Evolutionary conservation across 2,113 vertebrate species (phyloP), one percentile per base, ranked within the genome.

Genomic region (Pedionomus torquatus): DNA sequence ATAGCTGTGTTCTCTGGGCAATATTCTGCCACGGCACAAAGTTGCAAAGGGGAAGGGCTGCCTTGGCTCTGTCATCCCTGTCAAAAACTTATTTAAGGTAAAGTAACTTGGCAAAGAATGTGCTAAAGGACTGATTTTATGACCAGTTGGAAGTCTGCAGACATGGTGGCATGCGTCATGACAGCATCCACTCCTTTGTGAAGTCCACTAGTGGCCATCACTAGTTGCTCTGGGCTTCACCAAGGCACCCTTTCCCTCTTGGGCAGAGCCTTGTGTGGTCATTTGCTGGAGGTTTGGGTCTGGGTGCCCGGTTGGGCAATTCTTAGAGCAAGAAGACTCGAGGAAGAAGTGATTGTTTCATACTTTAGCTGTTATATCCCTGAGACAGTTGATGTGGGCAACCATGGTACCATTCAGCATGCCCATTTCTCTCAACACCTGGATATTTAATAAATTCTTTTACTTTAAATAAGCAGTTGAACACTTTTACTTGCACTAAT

Each of bases 241-340:
- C 21, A 23, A 2, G 4, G 30, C 8, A 13, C 3, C 13, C 7
- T 9, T 31, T 43, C 9, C 24, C 30, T 80, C 78, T 46, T 68
- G 19, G 60, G 10, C 2, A 3, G 48, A 83, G 11, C 14, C 43
- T 90, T 39, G n/a, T 1, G 0, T 39, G 30, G 21, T n/a, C 3
- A 0, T 18, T 86, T 70, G 33, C 33, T 75, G 60, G 20, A 55
- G 44, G 43, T 60, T 41, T 64, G 51, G 15, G 46, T n/a, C 84
- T 65, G 71, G 23, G 25, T 3, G 3, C 30, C 57, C 30, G 9
- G 31, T 35, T 64, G 28, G 16, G 37, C 2, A 1, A 13, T 63
- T 43, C 33, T n/a, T 78, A 18, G 1, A 48, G 43, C 43, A 93
- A 30, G 16, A 84, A n/a, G 65, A 30, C 51, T 49, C 7, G 5